These are phyloP conservation scores for Antigone vipio DNA, from an alignment of 2,113 vertebrate genomes.

Conservation along the genomic window DNA sequence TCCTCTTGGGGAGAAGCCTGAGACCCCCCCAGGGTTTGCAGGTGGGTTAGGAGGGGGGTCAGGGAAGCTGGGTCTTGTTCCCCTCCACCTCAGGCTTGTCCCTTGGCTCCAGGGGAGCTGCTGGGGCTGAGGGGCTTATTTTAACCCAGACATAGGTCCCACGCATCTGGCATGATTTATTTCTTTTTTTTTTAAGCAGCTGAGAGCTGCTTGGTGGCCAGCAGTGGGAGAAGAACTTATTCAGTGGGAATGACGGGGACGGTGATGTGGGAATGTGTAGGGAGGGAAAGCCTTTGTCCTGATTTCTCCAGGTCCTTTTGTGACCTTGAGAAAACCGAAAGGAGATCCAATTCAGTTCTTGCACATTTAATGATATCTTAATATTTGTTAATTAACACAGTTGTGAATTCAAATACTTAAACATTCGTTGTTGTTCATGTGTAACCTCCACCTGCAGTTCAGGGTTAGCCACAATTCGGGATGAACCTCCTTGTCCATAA, in stretches of 20 bases:
- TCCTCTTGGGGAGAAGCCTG: background rate
- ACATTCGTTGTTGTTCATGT: fast-evolving
- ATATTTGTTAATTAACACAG: background rate
- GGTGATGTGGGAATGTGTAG: background rate
- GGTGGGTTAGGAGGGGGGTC: background rate
- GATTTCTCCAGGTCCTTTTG: background rate
- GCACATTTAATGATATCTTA: background rate
- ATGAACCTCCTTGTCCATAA: background rate
- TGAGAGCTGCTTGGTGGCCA: background rate
- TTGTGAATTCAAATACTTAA: background rate
- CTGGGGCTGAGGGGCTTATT: background rate
- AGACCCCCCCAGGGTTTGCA: background rate
- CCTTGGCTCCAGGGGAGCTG: background rate
- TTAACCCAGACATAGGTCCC: background rate
- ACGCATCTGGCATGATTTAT: background rate
- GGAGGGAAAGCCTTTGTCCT: background rate
- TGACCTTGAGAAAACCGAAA: background rate
- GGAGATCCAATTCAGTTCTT: background rate
- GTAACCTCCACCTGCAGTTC: background rate
- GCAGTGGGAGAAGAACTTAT: background rate
- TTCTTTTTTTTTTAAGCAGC: background rate
- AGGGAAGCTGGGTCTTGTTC: background rate
- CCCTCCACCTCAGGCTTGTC: background rate
- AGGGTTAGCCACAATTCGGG: background rate
- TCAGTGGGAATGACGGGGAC: background rate